Evolutionary conservation across 2,113 vertebrate species (phyloP).

Genomic region (Amphiprion ocellaris): DNA sequence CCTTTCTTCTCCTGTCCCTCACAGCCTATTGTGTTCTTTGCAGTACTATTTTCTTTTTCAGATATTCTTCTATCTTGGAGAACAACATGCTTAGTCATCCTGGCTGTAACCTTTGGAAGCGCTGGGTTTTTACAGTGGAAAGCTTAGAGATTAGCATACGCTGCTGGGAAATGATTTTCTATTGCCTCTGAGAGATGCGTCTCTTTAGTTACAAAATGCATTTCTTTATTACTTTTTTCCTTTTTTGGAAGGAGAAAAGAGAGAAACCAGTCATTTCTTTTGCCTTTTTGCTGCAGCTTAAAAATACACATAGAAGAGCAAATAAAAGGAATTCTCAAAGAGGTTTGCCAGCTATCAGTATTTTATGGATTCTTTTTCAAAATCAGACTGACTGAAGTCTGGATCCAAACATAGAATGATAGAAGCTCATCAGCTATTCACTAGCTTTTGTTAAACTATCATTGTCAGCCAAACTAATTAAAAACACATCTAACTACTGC

Average conservation of each 20-base stretch:
- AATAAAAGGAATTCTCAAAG: neutral
- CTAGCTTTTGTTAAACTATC: neutral
- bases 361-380: slow-evolving; percentile 4
- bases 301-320: slow-evolving; percentile 8
- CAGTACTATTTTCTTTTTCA: slow-evolving; percentile 8
- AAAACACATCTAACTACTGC: too few species aligned
- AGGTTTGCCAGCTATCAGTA: slow-evolving; percentile 10
- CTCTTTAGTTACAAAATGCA: slow-evolving; percentile 33
- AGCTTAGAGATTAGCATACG: slow-evolving; percentile 56
- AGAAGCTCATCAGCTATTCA: neutral
- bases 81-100: slow-evolving; percentile 26
- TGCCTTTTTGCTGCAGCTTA: slow-evolving; percentile 13
- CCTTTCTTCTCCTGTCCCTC: slow-evolving; percentile 17
- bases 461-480: neutral
- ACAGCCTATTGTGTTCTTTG: slow-evolving; percentile 18
- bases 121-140: slow-evolving; percentile 21
- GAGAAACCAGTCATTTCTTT: neutral
- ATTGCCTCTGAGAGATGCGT: slow-evolving; percentile 12
- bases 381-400: neutral
- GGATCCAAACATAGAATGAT: neutral
- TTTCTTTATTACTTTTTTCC: slow-evolving; percentile 11
- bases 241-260: slow-evolving; percentile 8
- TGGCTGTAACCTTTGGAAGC: slow-evolving; percentile 24
- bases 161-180: slow-evolving; percentile 12
- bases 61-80: slow-evolving; percentile 29